Percentiles rank a stretch among this genome's conserved stretches.
phyloP scores from a whole-genome alignment of 1,140 invertebrate species.

The Babylonia areolata region DNA sequence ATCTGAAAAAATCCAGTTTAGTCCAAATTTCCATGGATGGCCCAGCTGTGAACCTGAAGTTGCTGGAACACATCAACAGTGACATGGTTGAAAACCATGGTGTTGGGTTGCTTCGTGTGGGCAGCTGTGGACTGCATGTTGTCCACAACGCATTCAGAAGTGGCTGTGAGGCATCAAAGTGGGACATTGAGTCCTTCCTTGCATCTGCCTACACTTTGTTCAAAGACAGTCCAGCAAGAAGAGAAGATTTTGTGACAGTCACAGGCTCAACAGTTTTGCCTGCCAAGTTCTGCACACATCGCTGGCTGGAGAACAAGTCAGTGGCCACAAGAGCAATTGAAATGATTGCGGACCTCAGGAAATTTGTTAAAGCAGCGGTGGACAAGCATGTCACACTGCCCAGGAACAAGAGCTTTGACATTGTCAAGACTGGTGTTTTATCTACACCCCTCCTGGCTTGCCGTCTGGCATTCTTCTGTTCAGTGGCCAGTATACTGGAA shows the following conservation, averaged over 20 bases:
- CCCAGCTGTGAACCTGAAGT: background rate
- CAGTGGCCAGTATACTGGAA: background rate
- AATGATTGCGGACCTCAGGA: background rate
- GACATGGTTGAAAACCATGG: background rate
- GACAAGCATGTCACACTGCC: background rate
- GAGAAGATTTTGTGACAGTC: background rate
- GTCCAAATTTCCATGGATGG: conserved; percentile 19
- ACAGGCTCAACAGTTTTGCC: background rate
- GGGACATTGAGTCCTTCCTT: background rate
- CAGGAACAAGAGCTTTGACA: background rate
- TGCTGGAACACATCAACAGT: background rate
- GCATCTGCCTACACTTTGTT: background rate
- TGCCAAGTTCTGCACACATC: background rate
- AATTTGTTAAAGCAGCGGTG: conserved; percentile 4
- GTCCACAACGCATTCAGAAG: conserved; percentile 17
- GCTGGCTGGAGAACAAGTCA: conserved; percentile 6
- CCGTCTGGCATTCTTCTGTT: background rate
- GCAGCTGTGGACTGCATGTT: conserved; percentile 12
- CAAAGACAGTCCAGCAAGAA: background rate
- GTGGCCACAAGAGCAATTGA: background rate
- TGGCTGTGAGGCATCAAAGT: background rate
- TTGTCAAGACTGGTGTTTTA: background rate
- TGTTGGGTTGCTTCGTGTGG: background rate
- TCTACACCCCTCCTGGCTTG: background rate
- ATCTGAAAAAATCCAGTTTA: background rate